These are phyloP conservation scores for Drosophila fulvimacula DNA, from an alignment of 2,888 invertebrate genomes.

Conservation along the genomic window DNA sequence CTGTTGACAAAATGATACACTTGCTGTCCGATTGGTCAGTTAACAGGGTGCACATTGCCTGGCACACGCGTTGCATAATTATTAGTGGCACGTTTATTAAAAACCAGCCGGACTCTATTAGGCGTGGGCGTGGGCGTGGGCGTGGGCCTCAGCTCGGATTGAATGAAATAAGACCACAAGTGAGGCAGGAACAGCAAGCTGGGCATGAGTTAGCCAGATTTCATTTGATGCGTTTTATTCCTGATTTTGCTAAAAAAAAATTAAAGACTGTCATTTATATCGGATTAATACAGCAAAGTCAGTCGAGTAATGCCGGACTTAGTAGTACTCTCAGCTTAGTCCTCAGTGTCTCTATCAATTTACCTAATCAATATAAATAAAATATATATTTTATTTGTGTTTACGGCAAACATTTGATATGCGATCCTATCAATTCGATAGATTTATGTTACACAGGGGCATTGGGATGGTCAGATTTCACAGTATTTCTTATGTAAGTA, in stretches of 20 bases:
- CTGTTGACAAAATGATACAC: neutral
- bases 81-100: neutral
- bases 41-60: neutral
- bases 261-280: neutral
- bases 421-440: neutral
- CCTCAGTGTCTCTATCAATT: too few relatives aligned
- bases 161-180: neutral
- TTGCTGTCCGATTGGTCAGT: neutral
- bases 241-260: neutral
- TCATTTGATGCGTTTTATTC: neutral
- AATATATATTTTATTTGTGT: too few relatives aligned
- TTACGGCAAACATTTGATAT: neutral
- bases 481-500: neutral
- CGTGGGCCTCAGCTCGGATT: neutral
- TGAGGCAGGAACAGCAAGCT: neutral
- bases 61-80: conserved; percentile 1
- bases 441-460: neutral
- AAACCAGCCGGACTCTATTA: conserved; percentile 1
- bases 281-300: neutral
- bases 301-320: neutral
- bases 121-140: neutral
- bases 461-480: neutral
- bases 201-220: neutral
- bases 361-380: too few relatives aligned
- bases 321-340: too few relatives aligned